phyloP scores from a whole-genome alignment of 2,113 vertebrate genomes.

The Mionectes macconnelli region DNA sequence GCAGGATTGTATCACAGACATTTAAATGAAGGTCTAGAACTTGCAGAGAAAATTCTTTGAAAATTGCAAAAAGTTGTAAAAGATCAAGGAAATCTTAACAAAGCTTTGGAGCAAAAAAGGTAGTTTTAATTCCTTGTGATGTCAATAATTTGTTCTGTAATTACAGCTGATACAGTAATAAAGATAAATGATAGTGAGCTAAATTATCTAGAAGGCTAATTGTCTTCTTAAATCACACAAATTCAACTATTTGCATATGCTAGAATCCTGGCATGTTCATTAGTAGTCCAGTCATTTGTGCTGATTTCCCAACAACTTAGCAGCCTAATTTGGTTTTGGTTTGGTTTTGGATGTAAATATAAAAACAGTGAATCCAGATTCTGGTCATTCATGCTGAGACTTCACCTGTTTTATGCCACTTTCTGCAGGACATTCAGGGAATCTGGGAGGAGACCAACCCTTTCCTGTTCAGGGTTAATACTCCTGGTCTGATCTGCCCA shows the following conservation, averaged over 20 bases:
- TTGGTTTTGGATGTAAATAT: not conserved
- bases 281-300: not conserved
- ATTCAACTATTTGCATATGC: not conserved
- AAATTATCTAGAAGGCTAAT: slow-evolving; percentile 10
- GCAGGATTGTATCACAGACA: not conserved
- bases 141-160: slow-evolving; percentile 12
- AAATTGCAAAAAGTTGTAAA: not conserved
- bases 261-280: not conserved
- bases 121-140: not conserved
- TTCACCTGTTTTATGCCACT: not conserved
- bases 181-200: slow-evolving; percentile 12
- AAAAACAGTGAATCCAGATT: not conserved
- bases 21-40: not conserved
- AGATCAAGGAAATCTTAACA: not conserved
- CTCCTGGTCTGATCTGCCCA: not conserved
- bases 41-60: not conserved
- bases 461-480: not conserved
- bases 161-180: slow-evolving; percentile 8
- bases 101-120: not conserved
- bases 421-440: not conserved
- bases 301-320: not conserved
- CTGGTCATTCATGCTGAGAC: not conserved
- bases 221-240: not conserved
- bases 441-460: not conserved
- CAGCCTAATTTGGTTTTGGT: not conserved